Base-by-base conservation (phyloP, 2,113 vertebrate species). In the Anolis carolinensis region DNA sequence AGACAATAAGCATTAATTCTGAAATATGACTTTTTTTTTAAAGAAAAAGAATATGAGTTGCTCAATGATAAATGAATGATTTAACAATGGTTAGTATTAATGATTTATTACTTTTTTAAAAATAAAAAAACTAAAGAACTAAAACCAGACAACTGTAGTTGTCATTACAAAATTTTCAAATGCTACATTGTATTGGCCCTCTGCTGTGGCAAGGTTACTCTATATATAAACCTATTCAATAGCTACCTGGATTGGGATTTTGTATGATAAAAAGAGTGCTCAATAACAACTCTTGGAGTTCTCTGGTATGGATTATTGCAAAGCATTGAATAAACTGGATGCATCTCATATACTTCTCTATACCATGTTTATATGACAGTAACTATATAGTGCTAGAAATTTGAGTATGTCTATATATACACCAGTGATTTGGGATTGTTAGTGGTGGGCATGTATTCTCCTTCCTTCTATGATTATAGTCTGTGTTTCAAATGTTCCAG, bases 361-460 rank as follows among this genome's bases (percentile, higher is more conserved):
- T 13, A n/a, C 25, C 48, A 85, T 34, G 7, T 55, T 7, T 7
- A 5, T 23, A 68, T 62, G n/a, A 50, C 4, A 50, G 65, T 23
- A 8, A 11, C 14, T 75, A 48, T 16, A 25, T 0, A 75, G 18
- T 1, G 34, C 21, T 0, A 0, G 44, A 1, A 39, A 7, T 5
- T 81, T 72, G 82, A 72, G 30, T 0, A 0, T 23, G 52, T 32
- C 18, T 76, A 3, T 20, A 1, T 2, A 72, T 76, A 52, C 80
- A 32, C 0, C 73, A 13, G 0, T 0, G 34, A 59, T 86, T 0
- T 44, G 0, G 39, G 1, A 1, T 0, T 18, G 0, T 7, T 0
- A 9, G 62, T 0, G 0, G 11, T 18, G 21, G 34, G 65, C 50
- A 9, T 80, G 0, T 0, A 25, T 39, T n/a, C 84, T 4, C 1